These are phyloP conservation scores for Tinea pellionella DNA, from an alignment of 2,888 invertebrate species.

Conservation along the genomic window DNA sequence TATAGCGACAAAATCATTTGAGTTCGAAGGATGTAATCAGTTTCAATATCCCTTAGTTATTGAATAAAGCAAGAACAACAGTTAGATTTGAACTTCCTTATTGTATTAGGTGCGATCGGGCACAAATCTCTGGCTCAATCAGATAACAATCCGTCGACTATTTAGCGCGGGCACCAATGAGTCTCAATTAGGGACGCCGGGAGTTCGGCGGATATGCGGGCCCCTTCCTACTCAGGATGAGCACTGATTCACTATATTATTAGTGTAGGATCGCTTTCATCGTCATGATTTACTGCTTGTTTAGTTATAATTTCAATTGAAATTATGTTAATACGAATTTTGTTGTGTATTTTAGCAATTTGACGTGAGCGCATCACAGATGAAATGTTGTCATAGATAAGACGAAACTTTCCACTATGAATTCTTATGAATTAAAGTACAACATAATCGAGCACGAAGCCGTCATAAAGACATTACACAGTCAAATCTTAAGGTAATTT, in stretches of 20 bases:
- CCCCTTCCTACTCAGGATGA: slow-evolving; percentile 42
- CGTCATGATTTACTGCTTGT: slow-evolving; percentile 10
- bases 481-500: slow-evolving; percentile 67
- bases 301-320: slow-evolving; percentile 2
- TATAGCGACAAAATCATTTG: not conserved
- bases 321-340: not conserved
- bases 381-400: not conserved
- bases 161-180: slow-evolving; percentile 59
- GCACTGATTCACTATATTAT: not conserved
- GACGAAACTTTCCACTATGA: slow-evolving; percentile 7
- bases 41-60: slow-evolving; percentile 11
- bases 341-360: not conserved
- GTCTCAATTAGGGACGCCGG: slow-evolving; percentile 52
- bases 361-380: not conserved
- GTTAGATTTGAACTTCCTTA: slow-evolving; percentile 15
- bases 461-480: slow-evolving; percentile 61
- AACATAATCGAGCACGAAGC: slow-evolving; percentile 17
- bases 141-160: slow-evolving; percentile 58
- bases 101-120: slow-evolving; percentile 13
- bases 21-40: not conserved
- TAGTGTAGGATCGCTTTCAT: slow-evolving; percentile 10
- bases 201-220: slow-evolving; percentile 60
- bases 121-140: slow-evolving; percentile 30
- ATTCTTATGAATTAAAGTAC: too few species aligned
- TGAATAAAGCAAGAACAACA: slow-evolving; percentile 1